Evolutionary conservation across 2,888 invertebrate species (phyloP), one percentile per base, ranked within the genome.

Genomic region (Tenthredo amoena): DNA sequence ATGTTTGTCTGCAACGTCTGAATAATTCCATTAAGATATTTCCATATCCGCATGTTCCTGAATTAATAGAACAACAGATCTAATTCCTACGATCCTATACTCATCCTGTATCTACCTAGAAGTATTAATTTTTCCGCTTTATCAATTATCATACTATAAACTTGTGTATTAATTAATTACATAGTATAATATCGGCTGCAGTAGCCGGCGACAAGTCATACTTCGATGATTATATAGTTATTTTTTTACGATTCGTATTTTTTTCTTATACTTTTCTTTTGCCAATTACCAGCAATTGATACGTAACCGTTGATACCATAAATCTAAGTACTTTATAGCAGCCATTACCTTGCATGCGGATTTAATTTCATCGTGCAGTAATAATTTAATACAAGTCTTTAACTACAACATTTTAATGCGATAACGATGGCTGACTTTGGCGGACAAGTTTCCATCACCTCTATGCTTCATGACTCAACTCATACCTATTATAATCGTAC

Each of bases 201-300:
- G 34, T 72, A 40, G 18, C 68, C n/a, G 18, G 55, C 12, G 68
- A 68, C 31, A 26, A 26, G 68, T 68, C 31, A 68, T 68, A 68
- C 68, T 34, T 68, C 31, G 31, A 34, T 31, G 21, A 68, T 68
- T 68, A n/a, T n/a, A 55, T n/a, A 7, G 7, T n/a, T 55, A n/a
- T 55, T n/a, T 55, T n/a, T 2, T 50, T 65, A 12, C 31, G 18
- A 62, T 62, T 62, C 10, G 18, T n/a, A 5, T 31, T 65, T 65
- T 65, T 65, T 68, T 65, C 5, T 12, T 65, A 31, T 62, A 10
- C 10, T 62, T 12, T 26, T 37, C 71, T n/a, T 37, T 18, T 34
- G 71, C 37, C 37, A 71, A 71, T 71, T 37, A 71, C n/a, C 5
- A n/a, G 37, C n/a, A 37, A 71, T 71, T 37, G 71, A 71, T 71